phyloP scores from a whole-genome alignment of 2,888 invertebrate genomes.

The Orthosia gothica region DNA sequence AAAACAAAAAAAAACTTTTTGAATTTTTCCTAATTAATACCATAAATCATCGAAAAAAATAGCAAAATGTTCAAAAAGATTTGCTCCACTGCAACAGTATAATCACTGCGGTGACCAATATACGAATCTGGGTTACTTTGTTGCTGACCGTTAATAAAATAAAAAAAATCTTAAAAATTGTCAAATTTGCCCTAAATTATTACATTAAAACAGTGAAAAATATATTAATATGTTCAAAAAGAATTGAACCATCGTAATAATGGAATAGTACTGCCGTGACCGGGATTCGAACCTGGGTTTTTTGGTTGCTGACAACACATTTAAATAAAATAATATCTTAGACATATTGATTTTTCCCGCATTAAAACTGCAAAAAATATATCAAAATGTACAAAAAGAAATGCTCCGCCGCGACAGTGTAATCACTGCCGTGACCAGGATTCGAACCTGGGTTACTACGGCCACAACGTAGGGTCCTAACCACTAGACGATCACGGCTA shows the following conservation, averaged over 20 bases:
- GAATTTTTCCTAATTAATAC: not conserved
- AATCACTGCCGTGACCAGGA: constrained; percentile 93
- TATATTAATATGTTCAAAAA: too few species aligned
- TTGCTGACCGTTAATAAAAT: too few species aligned
- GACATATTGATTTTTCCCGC: rapidly evolving
- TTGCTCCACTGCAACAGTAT: constrained; percentile 54
- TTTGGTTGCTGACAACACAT: constrained; percentile 63
- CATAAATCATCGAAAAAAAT: not conserved
- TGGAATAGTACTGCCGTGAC: too few species aligned
- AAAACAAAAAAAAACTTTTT: too few species aligned
- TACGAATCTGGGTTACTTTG: constrained; percentile 92
- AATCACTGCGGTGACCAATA: constrained; percentile 93
- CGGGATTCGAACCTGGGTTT: constrained; percentile 92
- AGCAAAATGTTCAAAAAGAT: constrained; percentile 33
- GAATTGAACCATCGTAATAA: too few species aligned
- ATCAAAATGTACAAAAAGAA: constrained; percentile 33
- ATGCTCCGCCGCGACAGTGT: constrained; percentile 56
- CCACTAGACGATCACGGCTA: constrained; percentile 93
- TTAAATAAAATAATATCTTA: not conserved
- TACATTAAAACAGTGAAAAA: too few species aligned
- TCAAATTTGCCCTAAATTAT: not conserved
- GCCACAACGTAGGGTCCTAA: constrained; percentile 94
- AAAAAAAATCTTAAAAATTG: too few species aligned
- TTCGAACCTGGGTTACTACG: constrained; percentile 93
- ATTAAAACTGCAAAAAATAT: not conserved